Base-by-base conservation (phyloP, 2,113 vertebrate genomes). In the Murina feae region DNA sequence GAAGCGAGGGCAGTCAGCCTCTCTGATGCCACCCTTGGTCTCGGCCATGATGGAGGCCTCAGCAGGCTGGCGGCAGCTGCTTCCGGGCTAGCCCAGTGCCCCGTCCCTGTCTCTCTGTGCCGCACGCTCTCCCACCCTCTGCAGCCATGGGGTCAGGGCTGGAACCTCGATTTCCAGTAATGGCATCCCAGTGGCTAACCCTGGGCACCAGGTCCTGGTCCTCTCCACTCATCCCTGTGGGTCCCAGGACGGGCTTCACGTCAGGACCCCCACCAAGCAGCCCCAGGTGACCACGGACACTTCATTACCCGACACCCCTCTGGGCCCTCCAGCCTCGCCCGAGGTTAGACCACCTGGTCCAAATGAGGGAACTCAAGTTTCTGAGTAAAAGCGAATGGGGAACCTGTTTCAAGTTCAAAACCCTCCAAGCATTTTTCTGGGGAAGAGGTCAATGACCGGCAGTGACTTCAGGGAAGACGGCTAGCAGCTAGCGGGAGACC, bases 381-480 rank as follows among this genome's bases (percentile, higher is more conserved):
- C 85, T 0, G 3, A 4, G 1, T 25, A 65, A 28, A 86, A 72
- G 35, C 35, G 1, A 66, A 42, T 32, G 81, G 83, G 21, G 72
- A 84, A 6, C 1, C 72, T 0, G 0, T 84, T 95, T 80, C 63
- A 78, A 96, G 90, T 30, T 82, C 9, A 76, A 42, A 80, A 82
- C 81, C 76, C 39, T 71, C 63, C 28, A 74, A 60, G 72, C 78
- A 71, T 85, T 60, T 74, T 21, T 95, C 91, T 92, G 2, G 12
- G 60, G 90, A 81, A 68, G 44, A 97, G 96, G 95, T 96, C 97
- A 97, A 0, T 97, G 97, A 93, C 97, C 91, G 0, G 82, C 76
- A 97, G 47, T 98, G 21, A 97, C 97, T 96, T 60, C 4, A 0
- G 68, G 87, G 1, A 86, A 89, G 86, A n/a, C 5, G 0, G 85